phyloP scores from a whole-genome alignment of 2,797 vertebrate species.

The Tangara arthus region DNA sequence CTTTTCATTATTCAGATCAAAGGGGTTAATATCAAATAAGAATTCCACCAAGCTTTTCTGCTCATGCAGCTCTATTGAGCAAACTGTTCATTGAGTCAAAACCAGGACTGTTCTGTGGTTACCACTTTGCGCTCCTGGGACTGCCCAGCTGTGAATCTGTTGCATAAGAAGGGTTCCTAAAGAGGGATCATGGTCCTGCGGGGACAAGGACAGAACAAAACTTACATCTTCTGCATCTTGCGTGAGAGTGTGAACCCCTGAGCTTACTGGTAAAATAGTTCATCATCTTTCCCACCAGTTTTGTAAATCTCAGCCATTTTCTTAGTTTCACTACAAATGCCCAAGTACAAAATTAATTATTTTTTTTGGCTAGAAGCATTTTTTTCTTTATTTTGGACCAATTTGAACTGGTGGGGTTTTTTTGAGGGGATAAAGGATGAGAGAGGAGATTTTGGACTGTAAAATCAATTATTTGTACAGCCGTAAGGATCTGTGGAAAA shows the following conservation, averaged over 20 bases:
- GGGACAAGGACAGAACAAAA: background rate
- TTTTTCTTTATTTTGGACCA: conserved; percentile 54
- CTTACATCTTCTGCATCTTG: background rate
- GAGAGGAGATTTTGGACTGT: conserved; percentile 48
- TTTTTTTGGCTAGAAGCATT: conserved; percentile 22
- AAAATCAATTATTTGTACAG: conserved; percentile 68
- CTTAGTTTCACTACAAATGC: background rate
- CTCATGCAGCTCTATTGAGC: background rate
- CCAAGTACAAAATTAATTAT: background rate
- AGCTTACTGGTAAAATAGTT: background rate
- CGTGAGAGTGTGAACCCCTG: fast-evolving
- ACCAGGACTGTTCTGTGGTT: background rate
- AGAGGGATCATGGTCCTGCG: background rate
- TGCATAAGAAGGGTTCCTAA: background rate
- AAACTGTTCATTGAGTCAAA: background rate
- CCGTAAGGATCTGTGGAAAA: conserved; percentile 41
- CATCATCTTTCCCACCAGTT: background rate
- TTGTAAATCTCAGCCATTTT: background rate
- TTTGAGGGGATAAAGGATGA: conserved; percentile 28
- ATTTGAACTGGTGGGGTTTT: background rate
- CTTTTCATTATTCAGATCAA: background rate
- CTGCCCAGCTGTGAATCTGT: background rate
- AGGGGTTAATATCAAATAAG: background rate
- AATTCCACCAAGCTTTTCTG: background rate
- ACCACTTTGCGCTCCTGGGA: background rate